phyloP scores from a whole-genome alignment of 2,888 invertebrate genomes.

The Cantharis rustica region DNA sequence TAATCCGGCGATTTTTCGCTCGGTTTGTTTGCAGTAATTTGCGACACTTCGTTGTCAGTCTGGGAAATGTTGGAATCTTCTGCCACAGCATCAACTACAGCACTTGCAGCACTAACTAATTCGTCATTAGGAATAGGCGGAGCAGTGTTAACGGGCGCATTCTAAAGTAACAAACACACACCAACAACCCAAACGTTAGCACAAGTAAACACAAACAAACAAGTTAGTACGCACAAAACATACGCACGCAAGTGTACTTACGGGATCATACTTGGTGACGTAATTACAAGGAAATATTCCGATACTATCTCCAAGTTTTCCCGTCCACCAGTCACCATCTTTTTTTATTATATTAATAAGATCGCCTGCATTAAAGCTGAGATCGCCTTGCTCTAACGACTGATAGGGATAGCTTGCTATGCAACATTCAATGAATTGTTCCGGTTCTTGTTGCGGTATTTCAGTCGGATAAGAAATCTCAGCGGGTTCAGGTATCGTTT shows the following conservation, averaged over 20 bases:
- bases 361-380: slow-evolving; percentile 87
- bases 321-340: slow-evolving; percentile 99
- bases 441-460: slow-evolving; percentile 34
- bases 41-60: slow-evolving; percentile 55
- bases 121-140: slow-evolving; percentile 32
- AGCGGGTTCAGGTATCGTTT: slow-evolving; percentile 54
- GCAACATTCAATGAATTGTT: slow-evolving; percentile 72
- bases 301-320: slow-evolving; percentile 73
- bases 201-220: slow-evolving; percentile 1
- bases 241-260: slow-evolving; percentile 34
- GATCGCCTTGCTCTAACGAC: slow-evolving; percentile 87
- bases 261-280: slow-evolving; percentile 72
- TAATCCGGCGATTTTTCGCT: slow-evolving; percentile 50
- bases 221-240: background rate
- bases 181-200: slow-evolving; percentile 11
- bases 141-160: slow-evolving; percentile 30
- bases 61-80: slow-evolving; percentile 46
- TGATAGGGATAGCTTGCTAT: slow-evolving; percentile 89
- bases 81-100: slow-evolving; percentile 39
- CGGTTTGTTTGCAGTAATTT: slow-evolving; percentile 57
- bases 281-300: slow-evolving; percentile 99
- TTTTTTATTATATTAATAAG: slow-evolving; percentile 83
- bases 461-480: slow-evolving; percentile 25
- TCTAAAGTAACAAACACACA: slow-evolving; percentile 32
- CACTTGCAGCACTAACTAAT: slow-evolving; percentile 23